Evolutionary conservation across 2,113 vertebrate species (phyloP), one percentile per base, ranked within the genome.

Genomic region (Rallus limicola): DNA sequence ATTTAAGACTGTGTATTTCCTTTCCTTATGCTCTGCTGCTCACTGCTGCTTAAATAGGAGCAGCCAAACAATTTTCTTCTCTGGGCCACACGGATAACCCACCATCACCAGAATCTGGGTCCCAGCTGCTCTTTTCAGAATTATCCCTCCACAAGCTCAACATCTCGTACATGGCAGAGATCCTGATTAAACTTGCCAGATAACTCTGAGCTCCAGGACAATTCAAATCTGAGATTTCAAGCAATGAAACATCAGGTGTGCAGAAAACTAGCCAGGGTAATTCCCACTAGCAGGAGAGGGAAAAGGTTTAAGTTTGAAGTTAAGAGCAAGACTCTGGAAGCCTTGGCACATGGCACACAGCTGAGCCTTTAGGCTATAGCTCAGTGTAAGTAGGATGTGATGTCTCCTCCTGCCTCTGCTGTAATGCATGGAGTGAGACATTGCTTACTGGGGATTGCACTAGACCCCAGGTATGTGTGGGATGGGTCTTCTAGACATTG

Each of bases 1-100:
- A 95, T 96, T 97, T 96, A 91, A 95, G 88, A 53, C 38, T 52
- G 81, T 82, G 14, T 76, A 79, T 93, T 96, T 95, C 81, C 77
- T 82, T 68, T 88, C 58, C 62, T 92, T 50, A n/a, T 72, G 53
- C 83, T 93, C 80, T 72, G 31, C 42, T 86, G 76, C 72, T 96
- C 2, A 3, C 38, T 74, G 50, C 52, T 88, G 68, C 58, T 50
- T 64, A 62, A 82, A 79, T 23, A 20, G 23, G 19, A 95, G 40
- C 77, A 93, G 58, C 50, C 62, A 87, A 94, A 79, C 6, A 15
- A 25, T 78, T 82, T 86, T 75, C 11, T 83, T 78, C 52, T 42
- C 9, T 38, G 44, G 31, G 33, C 48, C 52, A 60, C 33, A 12
- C 7, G 74, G 28, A 55, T 24, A 70, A 81, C 5, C n/a, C 18